These are phyloP conservation scores for Campopleginae sp. DNA, from an alignment of 2,888 invertebrate genomes.

Conservation along the genomic window DNA sequence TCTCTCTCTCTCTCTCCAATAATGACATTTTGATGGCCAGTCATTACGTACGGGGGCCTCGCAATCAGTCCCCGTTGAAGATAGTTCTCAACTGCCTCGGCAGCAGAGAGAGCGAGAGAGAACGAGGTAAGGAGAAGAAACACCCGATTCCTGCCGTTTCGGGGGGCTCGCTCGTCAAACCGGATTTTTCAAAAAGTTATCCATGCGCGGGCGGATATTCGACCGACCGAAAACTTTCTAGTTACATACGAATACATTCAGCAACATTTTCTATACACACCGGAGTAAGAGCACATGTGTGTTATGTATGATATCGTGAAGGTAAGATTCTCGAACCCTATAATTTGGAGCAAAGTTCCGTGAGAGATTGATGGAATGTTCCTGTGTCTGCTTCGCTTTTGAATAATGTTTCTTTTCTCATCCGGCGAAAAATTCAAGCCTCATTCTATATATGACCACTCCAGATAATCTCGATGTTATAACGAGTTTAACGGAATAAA, in stretches of 20 bases:
- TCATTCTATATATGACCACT: conserved; percentile 19
- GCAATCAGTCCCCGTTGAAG: conserved; percentile 67
- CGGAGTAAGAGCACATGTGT: background rate
- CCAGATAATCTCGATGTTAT: conserved; percentile 31
- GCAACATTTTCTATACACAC: background rate
- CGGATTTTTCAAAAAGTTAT: conserved; percentile 55
- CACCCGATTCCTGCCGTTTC: conserved; percentile 32
- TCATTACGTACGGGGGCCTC: conserved; percentile 69
- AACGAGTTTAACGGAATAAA: background rate
- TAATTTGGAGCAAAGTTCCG: conserved; percentile 62
- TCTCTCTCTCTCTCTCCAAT: conserved; percentile 59
- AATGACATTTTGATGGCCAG: conserved; percentile 73
- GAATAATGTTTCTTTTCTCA: conserved; percentile 61
- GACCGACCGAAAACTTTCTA: conserved; percentile 54
- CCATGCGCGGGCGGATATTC: conserved; percentile 59
- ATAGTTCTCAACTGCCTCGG: conserved; percentile 57
- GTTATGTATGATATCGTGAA: conserved; percentile 53
- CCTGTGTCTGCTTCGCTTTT: conserved; percentile 51
- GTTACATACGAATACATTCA: conserved; percentile 10
- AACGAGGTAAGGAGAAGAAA: background rate
- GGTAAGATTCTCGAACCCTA: conserved; percentile 59
- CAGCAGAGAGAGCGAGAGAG: conserved; percentile 30
- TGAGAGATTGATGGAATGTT: conserved; percentile 64
- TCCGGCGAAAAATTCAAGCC: conserved; percentile 56
- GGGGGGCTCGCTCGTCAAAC: conserved; percentile 57